A percentile compares a stretch with the other conserved stretches of the same genome.
Evolutionary conservation across 2,113 vertebrate genomes (phyloP).

Genomic region (Bettongia penicillata): DNA sequence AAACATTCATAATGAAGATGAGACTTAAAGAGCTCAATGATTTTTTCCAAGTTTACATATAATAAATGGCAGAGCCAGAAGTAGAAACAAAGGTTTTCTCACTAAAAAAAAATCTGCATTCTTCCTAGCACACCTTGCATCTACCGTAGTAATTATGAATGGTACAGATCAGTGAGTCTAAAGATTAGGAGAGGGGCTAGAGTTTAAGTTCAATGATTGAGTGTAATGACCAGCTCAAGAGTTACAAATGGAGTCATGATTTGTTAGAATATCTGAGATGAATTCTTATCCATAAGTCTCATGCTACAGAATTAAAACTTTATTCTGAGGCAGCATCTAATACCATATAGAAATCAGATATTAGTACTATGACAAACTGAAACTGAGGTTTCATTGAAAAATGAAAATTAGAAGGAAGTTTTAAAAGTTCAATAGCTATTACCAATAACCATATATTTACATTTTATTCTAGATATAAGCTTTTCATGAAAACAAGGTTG

Average conservation of each 20-base stretch:
- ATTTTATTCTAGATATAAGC: neutral
- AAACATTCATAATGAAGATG: neutral
- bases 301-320: neutral
- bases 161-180: neutral
- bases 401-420: neutral
- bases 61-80: neutral
- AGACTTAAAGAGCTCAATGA: neutral
- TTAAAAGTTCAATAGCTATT: slow-evolving; percentile 6
- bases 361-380: neutral
- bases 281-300: neutral
- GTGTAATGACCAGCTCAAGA: neutral
- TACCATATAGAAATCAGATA: neutral
- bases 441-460: slow-evolving; percentile 31
- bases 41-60: neutral
- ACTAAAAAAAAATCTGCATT: neutral
- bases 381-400: neutral
- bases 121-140: neutral
- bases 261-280: neutral
- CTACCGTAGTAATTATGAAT: neutral
- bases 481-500: slow-evolving; percentile 32
- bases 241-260: neutral
- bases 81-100: neutral
- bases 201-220: neutral
- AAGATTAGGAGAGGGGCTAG: neutral
- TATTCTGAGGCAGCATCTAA: neutral